A percentile compares a stretch with the other conserved stretches of the same genome.
Evolutionary conservation across 2,797 vertebrate species (phyloP).

Genomic region (Anas flavirostris): DNA sequence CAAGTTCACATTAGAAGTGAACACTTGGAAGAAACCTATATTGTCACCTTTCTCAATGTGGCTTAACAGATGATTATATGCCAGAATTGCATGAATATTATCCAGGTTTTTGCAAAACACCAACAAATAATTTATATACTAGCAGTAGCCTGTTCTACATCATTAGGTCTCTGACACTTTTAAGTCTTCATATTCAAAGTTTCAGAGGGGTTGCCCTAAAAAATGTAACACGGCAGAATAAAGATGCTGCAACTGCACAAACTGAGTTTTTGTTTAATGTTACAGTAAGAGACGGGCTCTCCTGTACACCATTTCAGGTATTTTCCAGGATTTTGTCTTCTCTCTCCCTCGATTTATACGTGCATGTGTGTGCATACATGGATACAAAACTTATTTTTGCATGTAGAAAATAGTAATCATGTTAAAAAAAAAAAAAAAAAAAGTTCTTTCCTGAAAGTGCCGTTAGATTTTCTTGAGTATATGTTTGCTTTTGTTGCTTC

Average conservation of each 20-base stretch:
- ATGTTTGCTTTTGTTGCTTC: not conserved
- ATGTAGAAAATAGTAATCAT: not conserved
- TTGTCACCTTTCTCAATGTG: not conserved
- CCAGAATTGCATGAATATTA: not conserved
- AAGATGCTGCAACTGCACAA: not conserved
- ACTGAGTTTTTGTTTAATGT: not conserved
- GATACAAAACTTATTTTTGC: not conserved
- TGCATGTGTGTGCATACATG: not conserved
- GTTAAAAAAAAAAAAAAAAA: not conserved
- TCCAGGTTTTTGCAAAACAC: not conserved
- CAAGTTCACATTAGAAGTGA: not conserved
- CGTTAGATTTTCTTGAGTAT: not conserved
- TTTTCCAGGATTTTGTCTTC: not conserved
- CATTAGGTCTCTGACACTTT: not conserved
- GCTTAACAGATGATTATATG: not conserved
- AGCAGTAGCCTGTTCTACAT: not conserved
- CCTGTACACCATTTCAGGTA: not conserved
- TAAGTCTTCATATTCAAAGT: not conserved
- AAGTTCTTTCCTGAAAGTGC: not conserved
- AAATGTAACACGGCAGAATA: not conserved
- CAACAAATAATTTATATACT: not conserved
- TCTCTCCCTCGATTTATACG: not conserved
- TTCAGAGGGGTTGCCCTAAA: not conserved
- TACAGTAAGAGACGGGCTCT: not conserved
- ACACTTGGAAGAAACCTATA: not conserved